phyloP scores from a whole-genome alignment of 2,888 invertebrate genomes.

The Agrotis exclamationis region DNA sequence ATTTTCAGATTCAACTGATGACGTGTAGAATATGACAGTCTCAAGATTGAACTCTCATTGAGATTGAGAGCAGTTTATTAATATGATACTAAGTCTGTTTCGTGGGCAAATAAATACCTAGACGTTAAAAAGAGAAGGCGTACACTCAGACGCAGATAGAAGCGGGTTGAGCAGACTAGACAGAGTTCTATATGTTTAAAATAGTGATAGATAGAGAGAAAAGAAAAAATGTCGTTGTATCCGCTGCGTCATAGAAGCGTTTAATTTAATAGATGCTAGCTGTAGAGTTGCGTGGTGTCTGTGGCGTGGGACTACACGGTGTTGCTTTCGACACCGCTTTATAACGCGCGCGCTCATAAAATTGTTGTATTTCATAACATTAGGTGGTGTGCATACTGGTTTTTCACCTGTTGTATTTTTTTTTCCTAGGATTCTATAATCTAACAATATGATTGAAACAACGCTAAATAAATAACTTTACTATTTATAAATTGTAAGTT shows the following conservation, averaged over 20 bases:
- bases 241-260: slow-evolving; percentile 62
- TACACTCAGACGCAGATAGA: slow-evolving; percentile 20
- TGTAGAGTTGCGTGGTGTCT: slow-evolving; percentile 69
- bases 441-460: too few relatives aligned
- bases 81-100: slow-evolving; percentile 30
- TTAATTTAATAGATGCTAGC: slow-evolving; percentile 66
- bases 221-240: slow-evolving; percentile 21
- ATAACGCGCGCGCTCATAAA: slow-evolving; percentile 66
- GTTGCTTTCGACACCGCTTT: slow-evolving; percentile 62
- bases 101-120: slow-evolving; percentile 34
- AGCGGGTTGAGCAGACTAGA: slow-evolving; percentile 20
- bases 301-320: slow-evolving; percentile 70
- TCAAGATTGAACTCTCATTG: slow-evolving; percentile 14
- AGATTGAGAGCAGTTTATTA: slow-evolving; percentile 33
- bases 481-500: too few relatives aligned
- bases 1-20: slow-evolving; percentile 2
- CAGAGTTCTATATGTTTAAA: slow-evolving; percentile 21
- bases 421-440: too few relatives aligned
- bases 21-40: slow-evolving; percentile 9
- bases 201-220: slow-evolving; percentile 15
- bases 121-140: slow-evolving; percentile 22
- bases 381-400: slow-evolving; percentile 35
- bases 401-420: too few relatives aligned
- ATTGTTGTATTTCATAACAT: slow-evolving; percentile 65
- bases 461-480: too few relatives aligned